phyloP scores from a whole-genome alignment of 2,797 vertebrate genomes.

The Eospalax fontanierii region DNA sequence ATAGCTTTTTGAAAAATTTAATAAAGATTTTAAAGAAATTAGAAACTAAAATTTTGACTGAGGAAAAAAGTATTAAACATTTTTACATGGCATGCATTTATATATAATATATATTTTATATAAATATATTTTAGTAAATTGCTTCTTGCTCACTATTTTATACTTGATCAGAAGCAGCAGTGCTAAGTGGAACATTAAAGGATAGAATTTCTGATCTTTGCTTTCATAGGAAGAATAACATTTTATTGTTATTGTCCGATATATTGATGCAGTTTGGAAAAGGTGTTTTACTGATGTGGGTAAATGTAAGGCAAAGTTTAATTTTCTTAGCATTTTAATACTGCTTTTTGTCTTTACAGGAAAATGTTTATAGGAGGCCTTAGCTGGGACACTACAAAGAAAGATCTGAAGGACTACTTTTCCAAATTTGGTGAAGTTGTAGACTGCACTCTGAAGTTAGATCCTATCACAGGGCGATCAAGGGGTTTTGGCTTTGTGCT shows the following conservation, averaged over 20 bases:
- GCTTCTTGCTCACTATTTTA: conserved; percentile 67
- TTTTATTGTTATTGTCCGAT: conserved; percentile 73
- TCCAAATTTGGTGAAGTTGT: conserved; percentile 95
- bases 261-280: conserved; percentile 73
- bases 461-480: conserved; percentile 95
- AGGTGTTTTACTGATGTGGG: conserved; percentile 47
- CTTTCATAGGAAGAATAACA: conserved; percentile 50
- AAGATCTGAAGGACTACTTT: conserved; percentile 97
- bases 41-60: conserved; percentile 70
- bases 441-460: conserved; percentile 96
- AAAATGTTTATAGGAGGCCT: conserved; percentile 97
- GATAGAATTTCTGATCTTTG: conserved; percentile 43
- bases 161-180: conserved; percentile 67
- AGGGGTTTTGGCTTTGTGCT: conserved; percentile 96
- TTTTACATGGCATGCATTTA: conserved; percentile 41
- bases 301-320: conserved; percentile 67
- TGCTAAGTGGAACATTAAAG: neutral
- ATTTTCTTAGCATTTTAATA: conserved; percentile 75
- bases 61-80: neutral
- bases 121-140: conserved; percentile 19
- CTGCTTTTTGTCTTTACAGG: conserved; percentile 90
- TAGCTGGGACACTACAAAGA: conserved; percentile 97
- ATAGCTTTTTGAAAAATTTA: conserved; percentile 48
- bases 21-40: conserved; percentile 57
- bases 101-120: neutral